Conservation (phyloP, 2,113 vertebrate genomes). For the Corythoichthys haematopterus region DNA sequence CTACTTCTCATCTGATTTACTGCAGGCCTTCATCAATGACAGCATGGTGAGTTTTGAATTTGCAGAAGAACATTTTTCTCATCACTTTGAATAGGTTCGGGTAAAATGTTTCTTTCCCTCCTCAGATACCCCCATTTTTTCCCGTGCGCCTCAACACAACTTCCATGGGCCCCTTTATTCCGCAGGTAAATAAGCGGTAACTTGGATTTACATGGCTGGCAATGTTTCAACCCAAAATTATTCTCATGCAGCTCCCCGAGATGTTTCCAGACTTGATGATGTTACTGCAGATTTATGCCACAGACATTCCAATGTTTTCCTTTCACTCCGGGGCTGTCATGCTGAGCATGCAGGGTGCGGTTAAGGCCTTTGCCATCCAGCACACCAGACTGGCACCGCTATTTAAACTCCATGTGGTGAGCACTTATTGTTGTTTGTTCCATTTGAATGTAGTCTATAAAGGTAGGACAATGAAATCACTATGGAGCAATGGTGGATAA, state of each 20-base stretch:
- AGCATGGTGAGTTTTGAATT: conserved; percentile 54
- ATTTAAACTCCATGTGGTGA: conserved; percentile 52
- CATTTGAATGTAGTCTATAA: not conserved
- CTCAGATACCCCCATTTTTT: conserved; percentile 49
- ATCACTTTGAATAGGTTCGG: not conserved
- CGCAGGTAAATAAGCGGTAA: conserved; percentile 55
- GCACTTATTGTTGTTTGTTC: conserved; percentile 10
- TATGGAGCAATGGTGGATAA: not conserved
- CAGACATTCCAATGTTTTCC: conserved; percentile 48
- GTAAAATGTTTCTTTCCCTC: conserved; percentile 2
- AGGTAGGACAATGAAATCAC: not conserved
- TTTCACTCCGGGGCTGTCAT: conserved; percentile 41
- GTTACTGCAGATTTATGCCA: conserved; percentile 55
- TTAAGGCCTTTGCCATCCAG: conserved; percentile 55
- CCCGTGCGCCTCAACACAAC: conserved; percentile 69
- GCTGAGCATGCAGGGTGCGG: not conserved
- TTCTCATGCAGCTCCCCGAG: conserved; percentile 58
- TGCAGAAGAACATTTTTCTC: too few species aligned
- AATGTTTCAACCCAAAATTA: not conserved
- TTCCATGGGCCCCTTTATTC: conserved; percentile 54
- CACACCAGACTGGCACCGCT: conserved; percentile 35
- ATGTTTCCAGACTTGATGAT: conserved; percentile 63
- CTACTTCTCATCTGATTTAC: conserved; percentile 41
- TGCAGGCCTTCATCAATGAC: conserved; percentile 57
- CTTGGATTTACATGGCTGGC: not conserved